Evolutionary conservation across 1,140 invertebrate genomes (phyloP), one percentile per base, ranked within the genome.

Genomic region (Acromyrmex charruanus): DNA sequence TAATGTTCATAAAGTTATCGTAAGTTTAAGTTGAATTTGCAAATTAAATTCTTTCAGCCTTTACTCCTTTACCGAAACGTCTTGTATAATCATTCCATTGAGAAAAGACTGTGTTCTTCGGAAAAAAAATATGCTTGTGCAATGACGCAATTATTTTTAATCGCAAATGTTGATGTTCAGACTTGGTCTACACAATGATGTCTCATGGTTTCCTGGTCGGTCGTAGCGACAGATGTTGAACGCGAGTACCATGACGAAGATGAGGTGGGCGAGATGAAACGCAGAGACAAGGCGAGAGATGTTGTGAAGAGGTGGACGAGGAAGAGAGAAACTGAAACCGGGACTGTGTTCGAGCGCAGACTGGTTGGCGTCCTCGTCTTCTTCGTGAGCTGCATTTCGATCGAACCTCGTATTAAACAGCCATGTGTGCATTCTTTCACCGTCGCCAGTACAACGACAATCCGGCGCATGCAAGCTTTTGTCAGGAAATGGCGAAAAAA

Each of bases 341-440:
- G 72, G 59, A 58, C 25, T 72, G 91, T 72, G 91, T 39, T 39
- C 35, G 35, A 39, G 35, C 35, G 35, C 91, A 93, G 93, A 93
- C 93, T 93, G 92, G 92, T 93, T 90, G 93, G 90, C 92, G 91
- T 93, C 92, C 91, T 91, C 87, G 88, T 88, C 85, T 77, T 61
- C 66, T 77, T 86, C 88, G 88, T 88, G 86, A 85, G 82, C 77
- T 86, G 91, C 90, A 90, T 92, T 90, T 92, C 87, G 89, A 92
- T 91, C 85, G 86, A 71, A 86, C 77, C 87, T 90, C 87, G 88
- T 86, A 90, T 89, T 85, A 91, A 88, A 59, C 72, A 86, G 85
- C 88, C 77, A 59, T 53, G 25, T 77, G 87, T 85, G 77, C 90
- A 92, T 89, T 92, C 91, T 90, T 89, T 89, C 86, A 90, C 91